phyloP scores from a whole-genome alignment of 2,888 invertebrate species.

The Tethea ocularis region DNA sequence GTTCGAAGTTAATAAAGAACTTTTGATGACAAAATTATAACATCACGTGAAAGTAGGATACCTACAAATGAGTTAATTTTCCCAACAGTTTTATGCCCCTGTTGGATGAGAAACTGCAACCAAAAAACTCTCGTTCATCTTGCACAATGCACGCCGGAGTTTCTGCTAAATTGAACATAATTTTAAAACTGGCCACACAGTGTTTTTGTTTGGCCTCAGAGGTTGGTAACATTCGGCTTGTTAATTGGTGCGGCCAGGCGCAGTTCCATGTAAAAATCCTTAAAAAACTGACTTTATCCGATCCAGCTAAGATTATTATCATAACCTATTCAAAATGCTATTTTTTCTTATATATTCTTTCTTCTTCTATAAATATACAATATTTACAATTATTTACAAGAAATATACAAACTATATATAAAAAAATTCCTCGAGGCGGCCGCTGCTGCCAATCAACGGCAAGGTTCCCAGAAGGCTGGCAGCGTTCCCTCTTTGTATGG shows the following conservation, averaged over 20 bases:
- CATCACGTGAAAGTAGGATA: neutral
- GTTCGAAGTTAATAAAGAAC: no score
- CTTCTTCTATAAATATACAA: no score
- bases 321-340: no score
- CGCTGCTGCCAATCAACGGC: no score
- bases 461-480: no score
- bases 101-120: constrained; percentile 28
- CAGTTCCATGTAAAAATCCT: no score
- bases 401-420: no score
- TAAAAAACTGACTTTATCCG: neutral
- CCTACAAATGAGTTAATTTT: constrained; percentile 15
- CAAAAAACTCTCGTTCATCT: constrained; percentile 45
- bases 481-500: no score
- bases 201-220: constrained; percentile 60
- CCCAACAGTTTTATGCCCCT: constrained; percentile 20
- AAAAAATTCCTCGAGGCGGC: no score
- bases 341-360: no score
- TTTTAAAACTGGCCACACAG: constrained; percentile 70
- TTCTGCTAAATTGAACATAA: constrained; percentile 68
- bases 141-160: constrained; percentile 52
- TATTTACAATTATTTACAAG: no score
- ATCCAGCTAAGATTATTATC: no score
- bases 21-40: neutral
- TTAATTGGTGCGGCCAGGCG: constrained; percentile 13
- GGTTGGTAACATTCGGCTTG: constrained; percentile 35